These are phyloP conservation scores for Ylistrum balloti DNA, from an alignment of 1,140 invertebrate species.

Conservation along the genomic window DNA sequence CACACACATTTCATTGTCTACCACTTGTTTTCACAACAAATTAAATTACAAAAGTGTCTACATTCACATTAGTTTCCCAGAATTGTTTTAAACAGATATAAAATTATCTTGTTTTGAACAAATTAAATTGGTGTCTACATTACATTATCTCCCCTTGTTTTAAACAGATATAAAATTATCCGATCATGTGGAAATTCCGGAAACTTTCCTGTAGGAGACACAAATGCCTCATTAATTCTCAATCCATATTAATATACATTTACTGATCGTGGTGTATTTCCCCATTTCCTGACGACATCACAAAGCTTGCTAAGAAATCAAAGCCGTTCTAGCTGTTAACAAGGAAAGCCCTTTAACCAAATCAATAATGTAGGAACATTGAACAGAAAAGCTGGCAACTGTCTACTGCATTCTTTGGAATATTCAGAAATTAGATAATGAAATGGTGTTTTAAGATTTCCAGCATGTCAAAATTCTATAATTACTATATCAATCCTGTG, in stretches of 20 bases:
- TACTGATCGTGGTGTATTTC: background rate
- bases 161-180: background rate
- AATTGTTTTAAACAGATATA: background rate
- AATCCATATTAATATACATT: background rate
- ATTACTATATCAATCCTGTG: too few species aligned
- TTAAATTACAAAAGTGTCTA: too few species aligned
- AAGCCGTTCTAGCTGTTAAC: background rate
- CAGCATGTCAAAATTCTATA: too few species aligned
- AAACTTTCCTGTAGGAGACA: background rate
- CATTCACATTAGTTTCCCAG: background rate
- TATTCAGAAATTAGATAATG: too few species aligned
- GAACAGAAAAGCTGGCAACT: background rate
- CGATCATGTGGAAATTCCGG: background rate
- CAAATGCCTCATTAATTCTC: background rate
- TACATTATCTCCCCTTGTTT: background rate
- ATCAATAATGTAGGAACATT: background rate
- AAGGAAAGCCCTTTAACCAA: background rate
- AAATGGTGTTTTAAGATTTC: too few species aligned
- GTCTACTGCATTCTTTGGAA: too few species aligned
- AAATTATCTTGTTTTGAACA: too few species aligned
- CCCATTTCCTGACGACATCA: background rate
- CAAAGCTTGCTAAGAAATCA: slow-evolving; percentile 4
- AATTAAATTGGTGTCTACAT: background rate
- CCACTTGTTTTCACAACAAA: too few species aligned
- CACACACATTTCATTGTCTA: too few species aligned